Evolutionary conservation across 2,888 invertebrate species (phyloP).

Genomic region (Monochamus alternatus): DNA sequence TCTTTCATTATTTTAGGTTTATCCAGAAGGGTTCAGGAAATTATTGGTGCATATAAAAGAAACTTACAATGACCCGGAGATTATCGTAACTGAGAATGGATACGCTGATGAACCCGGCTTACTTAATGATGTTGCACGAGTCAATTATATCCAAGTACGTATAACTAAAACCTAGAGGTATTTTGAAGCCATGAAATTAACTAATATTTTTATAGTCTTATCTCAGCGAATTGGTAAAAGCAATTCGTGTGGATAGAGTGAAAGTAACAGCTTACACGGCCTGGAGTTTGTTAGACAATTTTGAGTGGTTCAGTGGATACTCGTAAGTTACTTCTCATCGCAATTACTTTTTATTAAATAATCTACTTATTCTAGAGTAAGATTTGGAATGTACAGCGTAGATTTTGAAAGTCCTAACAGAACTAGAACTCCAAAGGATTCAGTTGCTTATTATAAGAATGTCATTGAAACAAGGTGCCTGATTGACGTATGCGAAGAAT

Average conservation of each 20-base stretch:
- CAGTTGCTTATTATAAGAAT: conserved; percentile 74
- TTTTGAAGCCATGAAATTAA: too few relatives aligned
- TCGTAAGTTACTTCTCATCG: conserved; percentile 64
- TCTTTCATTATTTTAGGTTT: neutral
- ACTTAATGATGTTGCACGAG: conserved; percentile 35
- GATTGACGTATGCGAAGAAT: neutral
- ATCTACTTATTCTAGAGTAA: conserved; percentile 72
- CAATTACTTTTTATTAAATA: conserved; percentile 56
- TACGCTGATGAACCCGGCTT: conserved; percentile 30
- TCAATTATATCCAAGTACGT: conserved; percentile 38
- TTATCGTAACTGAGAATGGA: conserved; percentile 44
- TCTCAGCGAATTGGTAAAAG: conserved; percentile 67
- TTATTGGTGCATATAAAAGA: conserved; percentile 14
- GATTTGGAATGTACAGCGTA: conserved; percentile 81
- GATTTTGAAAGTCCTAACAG: conserved; percentile 76
- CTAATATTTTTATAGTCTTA: conserved; percentile 64
- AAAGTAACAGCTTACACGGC: conserved; percentile 69
- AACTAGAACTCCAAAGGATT: conserved; percentile 78
- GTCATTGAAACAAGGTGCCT: conserved; percentile 69
- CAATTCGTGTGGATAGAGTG: conserved; percentile 66
- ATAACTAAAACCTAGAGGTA: neutral
- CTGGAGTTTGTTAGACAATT: conserved; percentile 65
- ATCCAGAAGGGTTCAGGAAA: neutral
- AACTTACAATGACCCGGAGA: conserved; percentile 9
- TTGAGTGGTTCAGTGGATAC: conserved; percentile 71